phyloP scores from a whole-genome alignment of 1,140 invertebrate species.

The Aphelenchoides fujianensis region DNA sequence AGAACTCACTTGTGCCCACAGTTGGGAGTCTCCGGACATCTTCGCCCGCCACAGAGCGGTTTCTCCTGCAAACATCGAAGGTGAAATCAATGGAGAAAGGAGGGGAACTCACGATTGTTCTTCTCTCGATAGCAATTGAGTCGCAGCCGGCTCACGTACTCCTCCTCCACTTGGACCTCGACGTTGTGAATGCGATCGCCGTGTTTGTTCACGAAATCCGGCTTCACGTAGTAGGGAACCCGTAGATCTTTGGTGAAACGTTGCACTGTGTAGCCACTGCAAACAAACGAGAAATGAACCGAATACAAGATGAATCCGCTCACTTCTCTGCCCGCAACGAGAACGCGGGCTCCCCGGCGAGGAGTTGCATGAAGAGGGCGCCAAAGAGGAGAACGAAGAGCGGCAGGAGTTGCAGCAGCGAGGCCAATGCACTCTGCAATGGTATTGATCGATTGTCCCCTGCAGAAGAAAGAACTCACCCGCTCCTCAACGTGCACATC shows the following conservation, averaged over 20 bases:
- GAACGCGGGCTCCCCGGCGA: constrained; percentile 54
- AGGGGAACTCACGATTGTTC: constrained; percentile 52
- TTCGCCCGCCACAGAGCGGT: constrained; percentile 81
- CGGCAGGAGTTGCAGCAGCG: constrained; percentile 55
- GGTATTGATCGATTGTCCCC: too few relatives aligned
- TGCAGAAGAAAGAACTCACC: constrained; percentile 27
- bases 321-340: constrained; percentile 49
- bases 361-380: constrained; percentile 53
- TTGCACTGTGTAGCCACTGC: constrained; percentile 80
- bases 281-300: constrained; percentile 38
- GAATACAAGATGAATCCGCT: constrained; percentile 16
- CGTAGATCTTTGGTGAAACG: constrained; percentile 74
- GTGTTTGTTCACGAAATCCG: constrained; percentile 88
- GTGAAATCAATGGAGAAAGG: too few relatives aligned
- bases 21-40: constrained; percentile 74
- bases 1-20: too few relatives aligned
- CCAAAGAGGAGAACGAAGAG: constrained; percentile 53
- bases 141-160: constrained; percentile 80
- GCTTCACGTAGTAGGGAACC: constrained; percentile 90
- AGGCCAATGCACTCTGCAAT: constrained; percentile 28
- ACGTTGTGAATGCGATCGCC: constrained; percentile 81
- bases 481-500: constrained; percentile 32
- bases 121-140: constrained; percentile 83
- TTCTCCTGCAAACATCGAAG: constrained; percentile 73
- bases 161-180: constrained; percentile 90